phyloP scores from a whole-genome alignment of 2,888 invertebrate species.

The Noctua janthe region DNA sequence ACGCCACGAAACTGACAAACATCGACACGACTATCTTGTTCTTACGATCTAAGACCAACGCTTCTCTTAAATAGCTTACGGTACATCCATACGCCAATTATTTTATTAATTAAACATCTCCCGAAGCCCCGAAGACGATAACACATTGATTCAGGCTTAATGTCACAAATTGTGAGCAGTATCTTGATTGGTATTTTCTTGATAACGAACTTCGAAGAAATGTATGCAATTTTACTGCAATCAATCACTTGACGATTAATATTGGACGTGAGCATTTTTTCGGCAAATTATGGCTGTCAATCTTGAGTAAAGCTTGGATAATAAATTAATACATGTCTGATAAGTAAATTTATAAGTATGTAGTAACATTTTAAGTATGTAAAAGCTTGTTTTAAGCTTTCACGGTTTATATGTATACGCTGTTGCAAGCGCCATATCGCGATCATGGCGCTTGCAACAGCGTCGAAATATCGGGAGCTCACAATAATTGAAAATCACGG shows the following conservation, averaged over 20 bases:
- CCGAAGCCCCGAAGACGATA: constrained; percentile 33
- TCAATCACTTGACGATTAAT: constrained; percentile 53
- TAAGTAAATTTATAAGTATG: background rate
- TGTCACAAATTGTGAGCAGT: constrained; percentile 47
- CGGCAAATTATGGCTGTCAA: constrained; percentile 51
- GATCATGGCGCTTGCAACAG: too few relatives aligned
- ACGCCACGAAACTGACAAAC: constrained; percentile 36
- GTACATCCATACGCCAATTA: constrained; percentile 70
- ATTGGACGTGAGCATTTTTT: constrained; percentile 49
- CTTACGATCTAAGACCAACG: constrained; percentile 50
- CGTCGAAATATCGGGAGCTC: too few relatives aligned
- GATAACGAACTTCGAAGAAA: constrained; percentile 44
- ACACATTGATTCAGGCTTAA: constrained; percentile 36
- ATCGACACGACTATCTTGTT: constrained; percentile 49
- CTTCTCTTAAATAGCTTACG: constrained; percentile 52
- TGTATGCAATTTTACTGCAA: constrained; percentile 49
- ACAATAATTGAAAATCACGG: too few relatives aligned
- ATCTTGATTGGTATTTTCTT: constrained; percentile 46
- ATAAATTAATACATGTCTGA: constrained; percentile 30
- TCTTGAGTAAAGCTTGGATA: constrained; percentile 8
- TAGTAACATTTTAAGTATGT: background rate
- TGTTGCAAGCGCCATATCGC: too few relatives aligned
- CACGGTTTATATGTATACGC: too few relatives aligned
- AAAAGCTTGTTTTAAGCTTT: too few relatives aligned
- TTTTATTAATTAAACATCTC: constrained; percentile 70